Conservation (phyloP, 2,888 invertebrate species). For the Drosophila meridiana region DNA sequence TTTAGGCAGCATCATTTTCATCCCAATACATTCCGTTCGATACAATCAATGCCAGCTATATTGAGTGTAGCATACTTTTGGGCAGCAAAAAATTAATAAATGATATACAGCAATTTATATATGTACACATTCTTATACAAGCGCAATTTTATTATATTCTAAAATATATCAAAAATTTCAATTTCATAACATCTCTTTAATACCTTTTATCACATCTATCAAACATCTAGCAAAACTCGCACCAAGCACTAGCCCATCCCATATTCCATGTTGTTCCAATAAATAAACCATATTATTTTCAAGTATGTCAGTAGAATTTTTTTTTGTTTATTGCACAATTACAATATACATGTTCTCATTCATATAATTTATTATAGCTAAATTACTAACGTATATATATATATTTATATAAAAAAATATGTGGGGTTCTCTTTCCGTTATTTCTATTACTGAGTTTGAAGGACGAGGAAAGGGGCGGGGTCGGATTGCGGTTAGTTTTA, state of each 20-base stretch:
- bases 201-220: background rate
- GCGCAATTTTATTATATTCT: too few relatives aligned
- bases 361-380: conserved; percentile 78
- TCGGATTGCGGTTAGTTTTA: conserved; percentile 62
- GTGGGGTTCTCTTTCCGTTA: conserved; percentile 48
- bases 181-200: background rate
- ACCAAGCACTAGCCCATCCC: background rate
- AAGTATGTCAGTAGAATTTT: conserved; percentile 67
- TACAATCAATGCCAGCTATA: fast-evolving
- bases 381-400: conserved; percentile 56
- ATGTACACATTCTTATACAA: too few relatives aligned
- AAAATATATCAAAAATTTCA: fast-evolving
- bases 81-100: background rate
- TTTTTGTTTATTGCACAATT: conserved; percentile 82
- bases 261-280: background rate
- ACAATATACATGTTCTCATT: conserved; percentile 82
- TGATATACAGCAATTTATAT: background rate
- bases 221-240: background rate
- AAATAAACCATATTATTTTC: conserved; percentile 14
- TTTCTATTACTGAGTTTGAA: conserved; percentile 57
- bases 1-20: background rate
- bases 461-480: conserved; percentile 16
- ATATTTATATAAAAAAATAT: conserved; percentile 47
- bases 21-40: background rate
- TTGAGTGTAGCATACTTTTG: conserved; percentile 1